A percentile compares a stretch with the other conserved stretches of the same genome.
Conservation (phyloP, 2,888 invertebrate species). For the Augochlorella aurata region DNA sequence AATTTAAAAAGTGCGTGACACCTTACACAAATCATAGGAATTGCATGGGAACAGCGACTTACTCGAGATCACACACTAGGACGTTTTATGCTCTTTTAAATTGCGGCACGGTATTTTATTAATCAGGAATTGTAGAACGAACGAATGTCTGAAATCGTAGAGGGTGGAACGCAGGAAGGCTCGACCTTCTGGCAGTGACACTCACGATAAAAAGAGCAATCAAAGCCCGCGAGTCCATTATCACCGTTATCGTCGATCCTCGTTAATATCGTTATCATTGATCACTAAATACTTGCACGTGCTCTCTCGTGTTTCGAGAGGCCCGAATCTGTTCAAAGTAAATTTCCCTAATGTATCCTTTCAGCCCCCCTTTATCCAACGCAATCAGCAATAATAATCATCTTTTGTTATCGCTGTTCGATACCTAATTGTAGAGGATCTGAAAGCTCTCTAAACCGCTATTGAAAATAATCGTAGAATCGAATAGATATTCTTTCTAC, state of each 20-base stretch:
- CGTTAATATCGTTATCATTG: slow-evolving; percentile 39
- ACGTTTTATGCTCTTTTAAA: background rate
- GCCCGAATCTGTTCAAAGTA: slow-evolving; percentile 2
- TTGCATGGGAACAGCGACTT: background rate
- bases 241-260: slow-evolving; percentile 42
- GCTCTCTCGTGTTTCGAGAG: slow-evolving; percentile 39
- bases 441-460: background rate
- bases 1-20: background rate
- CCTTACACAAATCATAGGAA: background rate
- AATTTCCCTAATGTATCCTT: slow-evolving; percentile 13
- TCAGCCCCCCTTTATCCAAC: background rate
- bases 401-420: background rate
- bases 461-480: background rate
- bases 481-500: background rate
- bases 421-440: background rate
- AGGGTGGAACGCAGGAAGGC: background rate
- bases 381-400: slow-evolving; percentile 3
- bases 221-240: slow-evolving; percentile 33
- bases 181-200: background rate
- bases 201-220: slow-evolving; percentile 16
- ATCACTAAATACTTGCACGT: slow-evolving; percentile 53
- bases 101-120: background rate
- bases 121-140: background rate
- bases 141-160: background rate
- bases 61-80: background rate